phyloP scores from a whole-genome alignment of 2,113 vertebrate species.

The Arothron firmamentum region DNA sequence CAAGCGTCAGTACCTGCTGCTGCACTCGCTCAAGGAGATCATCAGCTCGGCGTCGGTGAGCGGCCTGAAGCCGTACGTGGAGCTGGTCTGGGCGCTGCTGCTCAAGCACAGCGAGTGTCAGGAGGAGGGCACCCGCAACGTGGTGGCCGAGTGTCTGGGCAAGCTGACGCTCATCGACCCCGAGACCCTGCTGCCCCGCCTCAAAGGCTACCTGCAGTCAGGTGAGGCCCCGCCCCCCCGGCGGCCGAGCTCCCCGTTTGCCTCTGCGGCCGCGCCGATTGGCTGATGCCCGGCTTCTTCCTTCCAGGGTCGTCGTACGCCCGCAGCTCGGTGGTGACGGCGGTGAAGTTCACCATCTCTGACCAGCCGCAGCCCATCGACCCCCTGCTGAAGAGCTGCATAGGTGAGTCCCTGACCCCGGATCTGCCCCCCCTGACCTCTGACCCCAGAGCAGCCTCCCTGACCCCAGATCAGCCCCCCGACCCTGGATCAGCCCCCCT shows the following conservation, averaged over 20 bases:
- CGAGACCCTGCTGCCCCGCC: constrained; percentile 91
- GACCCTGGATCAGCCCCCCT: no score
- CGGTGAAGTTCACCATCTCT: constrained; percentile 98
- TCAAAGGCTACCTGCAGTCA: constrained; percentile 95
- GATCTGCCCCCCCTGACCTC: no score
- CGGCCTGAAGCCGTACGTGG: constrained; percentile 94
- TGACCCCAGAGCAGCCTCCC: background rate
- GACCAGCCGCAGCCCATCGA: constrained; percentile 97
- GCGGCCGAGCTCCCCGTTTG: background rate
- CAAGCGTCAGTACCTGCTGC: constrained; percentile 94
- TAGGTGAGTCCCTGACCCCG: constrained; percentile 72
- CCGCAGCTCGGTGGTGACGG: constrained; percentile 95
- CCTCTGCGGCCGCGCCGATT: background rate
- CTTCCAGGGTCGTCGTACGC: constrained; percentile 92
- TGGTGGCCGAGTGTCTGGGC: constrained; percentile 96
- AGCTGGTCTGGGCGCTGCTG: constrained; percentile 93
- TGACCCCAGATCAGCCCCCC: no score
- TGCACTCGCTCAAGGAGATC: constrained; percentile 98
- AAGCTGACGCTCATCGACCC: constrained; percentile 96
- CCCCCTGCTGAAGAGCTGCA: constrained; percentile 95
- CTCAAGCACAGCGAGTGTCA: constrained; percentile 97
- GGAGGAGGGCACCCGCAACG: constrained; percentile 96
- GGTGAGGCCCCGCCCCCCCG: constrained; percentile 63
- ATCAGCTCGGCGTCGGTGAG: constrained; percentile 93
- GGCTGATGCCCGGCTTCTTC: background rate